Evolutionary conservation across 1,140 invertebrate genomes (phyloP).

Genomic region (Drosophila sproati): DNA sequence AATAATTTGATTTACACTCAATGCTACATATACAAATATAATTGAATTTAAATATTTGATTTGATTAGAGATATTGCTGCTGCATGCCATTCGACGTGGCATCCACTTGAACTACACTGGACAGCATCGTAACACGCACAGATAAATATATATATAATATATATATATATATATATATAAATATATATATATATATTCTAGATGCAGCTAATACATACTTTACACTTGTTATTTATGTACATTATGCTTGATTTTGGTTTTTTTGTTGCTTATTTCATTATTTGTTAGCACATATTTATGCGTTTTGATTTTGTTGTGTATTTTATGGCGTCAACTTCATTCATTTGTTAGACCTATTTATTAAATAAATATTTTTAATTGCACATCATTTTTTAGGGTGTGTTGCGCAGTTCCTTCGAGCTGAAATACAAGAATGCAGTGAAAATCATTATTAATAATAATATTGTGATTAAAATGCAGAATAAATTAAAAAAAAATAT

Average conservation of each 20-base stretch:
- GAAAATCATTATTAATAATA: not conserved
- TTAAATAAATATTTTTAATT: conserved; percentile 13
- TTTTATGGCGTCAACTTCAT: not conserved
- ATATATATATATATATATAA: conserved; percentile 34
- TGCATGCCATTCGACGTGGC: conserved; percentile 19
- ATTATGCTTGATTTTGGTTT: conserved; percentile 13
- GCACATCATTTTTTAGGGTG: conserved; percentile 9
- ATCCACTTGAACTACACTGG: conserved; percentile 28
- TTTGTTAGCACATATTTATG: conserved; percentile 21
- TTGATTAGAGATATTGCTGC: conserved; percentile 46
- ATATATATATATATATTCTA: conserved; percentile 36
- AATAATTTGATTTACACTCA: conserved; percentile 21
- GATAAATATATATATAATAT: conserved; percentile 7
- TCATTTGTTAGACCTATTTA: conserved; percentile 1
- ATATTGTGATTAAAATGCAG: too few species aligned
- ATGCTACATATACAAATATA: conserved; percentile 10
- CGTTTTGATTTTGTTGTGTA: conserved; percentile 4
- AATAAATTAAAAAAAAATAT: not conserved
- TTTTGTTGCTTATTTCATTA: conserved; percentile 28
- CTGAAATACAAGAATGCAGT: conserved; percentile 1
- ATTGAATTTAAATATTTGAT: conserved; percentile 41
- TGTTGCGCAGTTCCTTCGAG: conserved; percentile 5
- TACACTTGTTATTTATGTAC: conserved; percentile 36
- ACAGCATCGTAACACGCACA: conserved; percentile 56
- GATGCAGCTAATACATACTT: conserved; percentile 35